phyloP scores from a whole-genome alignment of 2,797 vertebrate species.

The Pitangus sulphuratus region DNA sequence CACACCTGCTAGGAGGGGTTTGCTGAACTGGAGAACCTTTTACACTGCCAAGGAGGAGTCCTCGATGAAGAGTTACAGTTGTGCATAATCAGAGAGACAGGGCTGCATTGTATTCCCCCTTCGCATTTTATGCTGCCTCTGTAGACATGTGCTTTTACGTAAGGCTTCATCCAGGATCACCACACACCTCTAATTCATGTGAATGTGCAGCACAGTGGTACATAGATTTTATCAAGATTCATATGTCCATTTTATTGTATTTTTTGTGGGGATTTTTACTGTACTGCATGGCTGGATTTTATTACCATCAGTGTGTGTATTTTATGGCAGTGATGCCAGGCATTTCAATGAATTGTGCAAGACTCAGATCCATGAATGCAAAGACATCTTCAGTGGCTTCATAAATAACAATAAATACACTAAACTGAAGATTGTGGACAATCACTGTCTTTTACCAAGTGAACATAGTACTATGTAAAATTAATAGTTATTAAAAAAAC shows the following conservation, averaged over 20 bases:
- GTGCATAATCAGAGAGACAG: not conserved
- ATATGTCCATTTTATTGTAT: conserved; percentile 52
- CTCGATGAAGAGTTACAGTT: not conserved
- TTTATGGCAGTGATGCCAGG: conserved; percentile 41
- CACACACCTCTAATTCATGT: not conserved
- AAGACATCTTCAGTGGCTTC: not conserved
- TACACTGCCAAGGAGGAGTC: not conserved
- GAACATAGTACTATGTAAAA: not conserved
- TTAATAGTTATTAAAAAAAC: not conserved
- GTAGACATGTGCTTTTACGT: not conserved
- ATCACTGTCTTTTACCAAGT: not conserved
- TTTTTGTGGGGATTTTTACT: conserved; percentile 60
- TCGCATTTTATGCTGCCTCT: not conserved
- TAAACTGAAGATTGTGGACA: not conserved
- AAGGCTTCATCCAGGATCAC: not conserved
- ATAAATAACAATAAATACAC: conserved; percentile 11
- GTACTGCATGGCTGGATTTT: conserved; percentile 43
- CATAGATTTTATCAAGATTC: conserved; percentile 37
- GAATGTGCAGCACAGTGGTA: not conserved
- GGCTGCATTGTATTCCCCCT: not conserved
- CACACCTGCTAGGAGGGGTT: not conserved
- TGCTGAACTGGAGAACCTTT: not conserved
- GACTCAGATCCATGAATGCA: not conserved
- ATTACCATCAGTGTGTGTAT: conserved; percentile 37
- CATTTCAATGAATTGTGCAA: conserved; percentile 57